Evolutionary conservation across 2,797 vertebrate species (phyloP).

Genomic region (Myripristis jacobus): DNA sequence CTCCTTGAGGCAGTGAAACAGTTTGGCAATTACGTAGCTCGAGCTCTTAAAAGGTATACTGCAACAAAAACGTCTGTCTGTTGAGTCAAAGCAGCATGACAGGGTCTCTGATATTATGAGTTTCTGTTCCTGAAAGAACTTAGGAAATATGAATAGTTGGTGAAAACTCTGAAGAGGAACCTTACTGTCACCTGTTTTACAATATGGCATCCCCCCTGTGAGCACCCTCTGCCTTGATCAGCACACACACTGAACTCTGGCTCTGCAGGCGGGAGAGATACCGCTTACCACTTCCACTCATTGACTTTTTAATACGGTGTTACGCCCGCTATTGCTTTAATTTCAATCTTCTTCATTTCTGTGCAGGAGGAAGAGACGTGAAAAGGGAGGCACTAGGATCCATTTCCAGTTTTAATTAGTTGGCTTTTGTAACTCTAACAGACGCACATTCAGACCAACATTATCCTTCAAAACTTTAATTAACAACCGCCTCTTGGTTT

Average conservation of each 20-base stretch:
- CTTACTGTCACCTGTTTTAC: slow-evolving; percentile 36
- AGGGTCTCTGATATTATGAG: slow-evolving; percentile 26
- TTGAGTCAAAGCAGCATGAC: slow-evolving; percentile 21
- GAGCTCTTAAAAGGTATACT: slow-evolving; percentile 16
- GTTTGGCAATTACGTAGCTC: slow-evolving; percentile 29
- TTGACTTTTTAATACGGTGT: slow-evolving; percentile 72
- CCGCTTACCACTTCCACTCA: slow-evolving; percentile 67
- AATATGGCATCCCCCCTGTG: slow-evolving; percentile 17
- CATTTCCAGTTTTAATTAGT: slow-evolving; percentile 85
- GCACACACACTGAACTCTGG: slow-evolving; percentile 38
- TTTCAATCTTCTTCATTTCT: slow-evolving; percentile 73
- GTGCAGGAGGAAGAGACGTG: slow-evolving; percentile 64
- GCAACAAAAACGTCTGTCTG: slow-evolving; percentile 10
- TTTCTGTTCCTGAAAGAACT: slow-evolving; percentile 5
- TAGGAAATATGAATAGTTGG: slow-evolving; percentile 32
- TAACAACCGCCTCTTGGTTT: slow-evolving; percentile 83
- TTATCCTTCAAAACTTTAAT: slow-evolving; percentile 86
- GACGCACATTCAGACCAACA: slow-evolving; percentile 79
- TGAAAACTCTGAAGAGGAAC: not conserved
- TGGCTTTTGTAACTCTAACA: slow-evolving; percentile 80
- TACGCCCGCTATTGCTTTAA: slow-evolving; percentile 64
- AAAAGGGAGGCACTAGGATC: slow-evolving; percentile 72
- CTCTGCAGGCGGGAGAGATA: slow-evolving; percentile 43
- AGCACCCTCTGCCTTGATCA: slow-evolving; percentile 32
- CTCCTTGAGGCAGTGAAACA: slow-evolving; percentile 35